Evolutionary conservation across 2,797 vertebrate genomes (phyloP).

Genomic region (Gallinago solitaria): DNA sequence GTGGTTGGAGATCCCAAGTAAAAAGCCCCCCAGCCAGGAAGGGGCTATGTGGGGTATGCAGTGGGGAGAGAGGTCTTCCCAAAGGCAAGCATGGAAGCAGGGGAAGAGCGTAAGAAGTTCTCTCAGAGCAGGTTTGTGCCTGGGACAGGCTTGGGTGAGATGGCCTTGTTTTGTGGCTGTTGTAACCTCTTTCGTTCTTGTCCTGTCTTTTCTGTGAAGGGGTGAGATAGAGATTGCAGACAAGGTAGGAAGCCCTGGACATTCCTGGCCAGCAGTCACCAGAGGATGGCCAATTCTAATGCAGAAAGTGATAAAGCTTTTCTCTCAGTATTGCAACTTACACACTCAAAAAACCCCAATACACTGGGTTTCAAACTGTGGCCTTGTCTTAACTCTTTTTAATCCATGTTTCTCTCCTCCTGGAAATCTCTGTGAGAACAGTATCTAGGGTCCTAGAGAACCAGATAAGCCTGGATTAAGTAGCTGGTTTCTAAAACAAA

Average conservation of each 20-base stretch:
- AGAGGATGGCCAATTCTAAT: not conserved
- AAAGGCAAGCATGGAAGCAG: not conserved
- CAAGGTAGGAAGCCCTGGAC: not conserved
- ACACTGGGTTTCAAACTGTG: not conserved
- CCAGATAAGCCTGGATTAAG: not conserved
- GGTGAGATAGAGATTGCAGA: not conserved
- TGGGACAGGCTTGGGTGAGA: not conserved
- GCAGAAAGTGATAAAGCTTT: not conserved
- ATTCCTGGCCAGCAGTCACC: not conserved
- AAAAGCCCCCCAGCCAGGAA: not conserved
- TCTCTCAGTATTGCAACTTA: not conserved
- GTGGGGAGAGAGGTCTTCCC: not conserved
- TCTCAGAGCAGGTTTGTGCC: not conserved
- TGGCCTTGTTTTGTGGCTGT: not conserved
- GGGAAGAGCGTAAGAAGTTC: not conserved
- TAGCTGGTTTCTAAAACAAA: not conserved
- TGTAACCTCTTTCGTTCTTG: not conserved
- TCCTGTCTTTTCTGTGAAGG: not conserved
- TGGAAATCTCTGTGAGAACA: not conserved
- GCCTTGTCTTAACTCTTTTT: not conserved
- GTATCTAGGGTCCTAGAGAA: not conserved
- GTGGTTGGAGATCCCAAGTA: not conserved
- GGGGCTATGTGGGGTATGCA: rapidly evolving
- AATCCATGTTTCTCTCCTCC: not conserved
- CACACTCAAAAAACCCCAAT: not conserved